Conservation (phyloP, 2,797 vertebrate genomes). For the Vultur gryphus region DNA sequence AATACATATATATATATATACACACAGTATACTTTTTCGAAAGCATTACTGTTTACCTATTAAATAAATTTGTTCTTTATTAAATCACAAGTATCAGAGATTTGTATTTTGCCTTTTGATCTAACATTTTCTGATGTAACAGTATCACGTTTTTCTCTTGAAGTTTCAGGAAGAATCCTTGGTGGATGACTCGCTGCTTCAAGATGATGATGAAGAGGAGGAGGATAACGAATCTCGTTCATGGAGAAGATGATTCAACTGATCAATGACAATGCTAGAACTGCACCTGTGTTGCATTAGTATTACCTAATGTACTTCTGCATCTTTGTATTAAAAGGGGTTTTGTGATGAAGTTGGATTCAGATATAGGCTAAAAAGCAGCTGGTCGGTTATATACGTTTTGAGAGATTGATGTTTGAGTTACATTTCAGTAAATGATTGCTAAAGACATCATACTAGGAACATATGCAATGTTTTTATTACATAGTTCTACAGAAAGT, state of each 20-base stretch:
- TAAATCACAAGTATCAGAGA: background rate
- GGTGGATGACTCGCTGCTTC: constrained; percentile 91
- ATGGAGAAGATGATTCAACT: constrained; percentile 95
- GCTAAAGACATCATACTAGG: constrained; percentile 81
- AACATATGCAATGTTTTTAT: constrained; percentile 85
- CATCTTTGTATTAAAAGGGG: constrained; percentile 78
- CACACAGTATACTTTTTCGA: background rate
- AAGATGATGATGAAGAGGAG: constrained; percentile 97
- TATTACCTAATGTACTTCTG: constrained; percentile 82
- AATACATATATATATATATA: background rate
- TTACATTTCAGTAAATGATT: constrained; percentile 86
- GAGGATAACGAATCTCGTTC: constrained; percentile 96
- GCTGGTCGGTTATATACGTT: constrained; percentile 73
- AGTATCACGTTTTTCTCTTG: constrained; percentile 42
- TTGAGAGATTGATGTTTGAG: constrained; percentile 79
- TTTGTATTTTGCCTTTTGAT: background rate
- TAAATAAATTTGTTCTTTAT: background rate
- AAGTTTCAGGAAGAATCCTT: constrained; percentile 94
- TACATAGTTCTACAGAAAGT: constrained; percentile 77
- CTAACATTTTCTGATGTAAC: constrained; percentile 9
- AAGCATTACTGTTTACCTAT: background rate
- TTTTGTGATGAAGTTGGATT: constrained; percentile 79
- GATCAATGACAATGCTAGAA: constrained; percentile 69
- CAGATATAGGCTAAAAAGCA: constrained; percentile 72
- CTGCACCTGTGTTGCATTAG: constrained; percentile 79